Percentiles rank a stretch among this genome's conserved stretches.
These are phyloP conservation scores for Verasper variegatus DNA, from an alignment of 2,113 vertebrate species.

Conservation along the genomic window DNA sequence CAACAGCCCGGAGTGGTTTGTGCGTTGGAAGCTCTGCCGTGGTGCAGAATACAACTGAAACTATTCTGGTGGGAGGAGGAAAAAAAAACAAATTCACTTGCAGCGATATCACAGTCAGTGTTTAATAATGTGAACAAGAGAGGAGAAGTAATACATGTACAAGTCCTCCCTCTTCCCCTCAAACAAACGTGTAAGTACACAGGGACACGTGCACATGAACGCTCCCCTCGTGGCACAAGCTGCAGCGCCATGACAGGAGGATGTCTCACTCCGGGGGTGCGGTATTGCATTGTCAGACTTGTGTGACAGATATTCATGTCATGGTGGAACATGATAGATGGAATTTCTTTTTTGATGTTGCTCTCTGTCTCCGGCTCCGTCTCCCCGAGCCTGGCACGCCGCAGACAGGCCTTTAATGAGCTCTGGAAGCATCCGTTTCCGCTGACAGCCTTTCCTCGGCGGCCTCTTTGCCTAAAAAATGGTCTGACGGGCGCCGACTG, in stretches of 20 bases:
- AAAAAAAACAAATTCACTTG: slow-evolving; percentile 3
- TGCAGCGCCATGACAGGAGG: slow-evolving; percentile 53
- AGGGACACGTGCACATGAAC: slow-evolving; percentile 20
- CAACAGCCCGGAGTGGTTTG: slow-evolving; percentile 47
- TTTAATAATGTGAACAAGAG: slow-evolving; percentile 52
- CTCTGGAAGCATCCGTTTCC: slow-evolving; percentile 72
- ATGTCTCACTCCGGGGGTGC: slow-evolving; percentile 70
- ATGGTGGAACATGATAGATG: slow-evolving; percentile 77
- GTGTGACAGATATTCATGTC: slow-evolving; percentile 80
- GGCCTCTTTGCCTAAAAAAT: slow-evolving; percentile 67
- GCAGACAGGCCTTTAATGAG: slow-evolving; percentile 79
- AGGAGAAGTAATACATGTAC: slow-evolving; percentile 37
- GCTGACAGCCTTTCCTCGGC: slow-evolving; percentile 72
- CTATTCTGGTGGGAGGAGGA: slow-evolving; percentile 25
- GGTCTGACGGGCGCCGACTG: slow-evolving; percentile 41
- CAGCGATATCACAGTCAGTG: slow-evolving; percentile 46
- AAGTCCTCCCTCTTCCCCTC: slow-evolving; percentile 30
- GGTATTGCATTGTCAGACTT: slow-evolving; percentile 75
- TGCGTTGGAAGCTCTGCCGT: slow-evolving; percentile 22
- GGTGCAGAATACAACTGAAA: slow-evolving; percentile 42
- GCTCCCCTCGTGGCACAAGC: slow-evolving; percentile 31
- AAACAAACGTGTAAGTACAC: slow-evolving; percentile 48
- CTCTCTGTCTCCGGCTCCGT: slow-evolving; percentile 72
- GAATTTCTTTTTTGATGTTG: slow-evolving; percentile 75
- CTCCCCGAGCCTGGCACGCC: slow-evolving; percentile 68